These are phyloP conservation scores for Hassar affinis DNA, from an alignment of 2,113 vertebrate species.

Conservation along the genomic window DNA sequence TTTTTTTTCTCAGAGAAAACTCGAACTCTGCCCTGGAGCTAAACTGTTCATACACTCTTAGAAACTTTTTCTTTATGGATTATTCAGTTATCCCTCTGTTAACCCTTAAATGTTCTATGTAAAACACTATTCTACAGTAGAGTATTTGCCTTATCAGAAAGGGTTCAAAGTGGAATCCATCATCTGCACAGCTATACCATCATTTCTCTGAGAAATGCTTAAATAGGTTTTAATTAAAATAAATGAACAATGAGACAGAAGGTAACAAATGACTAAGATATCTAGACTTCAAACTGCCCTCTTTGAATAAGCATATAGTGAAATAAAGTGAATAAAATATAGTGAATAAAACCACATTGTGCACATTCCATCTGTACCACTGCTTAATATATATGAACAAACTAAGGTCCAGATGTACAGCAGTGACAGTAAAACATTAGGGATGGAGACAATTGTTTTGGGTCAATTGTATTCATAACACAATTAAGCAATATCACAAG, in stretches of 20 bases:
- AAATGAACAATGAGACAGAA: background rate
- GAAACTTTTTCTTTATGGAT: background rate
- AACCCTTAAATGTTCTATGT: background rate
- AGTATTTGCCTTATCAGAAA: background rate
- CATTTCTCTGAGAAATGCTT: background rate
- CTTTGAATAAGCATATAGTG: background rate
- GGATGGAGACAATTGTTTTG: background rate
- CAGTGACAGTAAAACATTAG: background rate
- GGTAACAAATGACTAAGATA: background rate
- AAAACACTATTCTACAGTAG: too few species aligned
- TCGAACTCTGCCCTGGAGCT: background rate
- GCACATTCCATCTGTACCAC: background rate
- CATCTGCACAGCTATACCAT: background rate
- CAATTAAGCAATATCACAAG: background rate
- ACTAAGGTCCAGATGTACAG: background rate
- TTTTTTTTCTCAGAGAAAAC: background rate
- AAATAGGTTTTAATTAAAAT: background rate
- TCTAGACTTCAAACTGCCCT: background rate
- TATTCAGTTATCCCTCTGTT: background rate
- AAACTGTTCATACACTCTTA: background rate
- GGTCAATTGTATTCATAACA: background rate
- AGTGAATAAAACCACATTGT: background rate
- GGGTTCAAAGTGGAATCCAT: background rate
- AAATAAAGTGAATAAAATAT: too few species aligned
- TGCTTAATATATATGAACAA: background rate